Evolutionary conservation across 2,113 vertebrate species (phyloP).

Genomic region (Tautogolabrus adspersus): DNA sequence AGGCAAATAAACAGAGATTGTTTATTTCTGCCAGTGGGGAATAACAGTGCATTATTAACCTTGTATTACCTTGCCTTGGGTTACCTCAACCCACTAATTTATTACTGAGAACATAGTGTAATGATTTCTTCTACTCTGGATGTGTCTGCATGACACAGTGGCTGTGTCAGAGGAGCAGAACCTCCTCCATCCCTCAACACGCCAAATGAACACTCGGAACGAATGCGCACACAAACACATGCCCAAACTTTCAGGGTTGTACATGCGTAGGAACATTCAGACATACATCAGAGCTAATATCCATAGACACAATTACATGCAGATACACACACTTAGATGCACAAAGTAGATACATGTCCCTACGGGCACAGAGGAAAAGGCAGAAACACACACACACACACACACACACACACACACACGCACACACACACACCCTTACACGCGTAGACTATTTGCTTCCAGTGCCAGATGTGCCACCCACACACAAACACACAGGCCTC

Average conservation of each 20-base stretch:
- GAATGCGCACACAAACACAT: conserved; percentile 10
- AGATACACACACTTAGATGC: conserved; percentile 9
- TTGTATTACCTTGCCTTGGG: conserved; percentile 82
- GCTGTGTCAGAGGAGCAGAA: conserved; percentile 66
- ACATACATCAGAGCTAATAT: conserved; percentile 36
- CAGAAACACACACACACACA: conserved; percentile 33
- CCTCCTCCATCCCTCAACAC: conserved; percentile 57
- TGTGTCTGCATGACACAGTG: conserved; percentile 72
- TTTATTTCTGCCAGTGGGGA: conserved; percentile 80
- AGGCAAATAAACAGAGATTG: conserved; percentile 84
- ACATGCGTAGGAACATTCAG: conserved; percentile 43
- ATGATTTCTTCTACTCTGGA: conserved; percentile 71
- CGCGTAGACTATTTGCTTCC: conserved; percentile 66
- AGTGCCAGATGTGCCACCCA: conserved; percentile 81
- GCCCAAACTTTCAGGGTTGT: conserved; percentile 46
- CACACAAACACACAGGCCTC: conserved; percentile 63
- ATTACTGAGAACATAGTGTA: conserved; percentile 68
- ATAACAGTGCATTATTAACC: conserved; percentile 82
- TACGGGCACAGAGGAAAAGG: conserved; percentile 25
- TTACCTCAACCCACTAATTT: conserved; percentile 79
- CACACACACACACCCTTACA: conserved; percentile 30
- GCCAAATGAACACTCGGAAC: conserved; percentile 43
- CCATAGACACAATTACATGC: conserved; percentile 29
- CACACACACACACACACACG: conserved; percentile 7
- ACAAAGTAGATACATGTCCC: conserved; percentile 31